phyloP scores from a whole-genome alignment of 2,888 invertebrate species.

The Spilosoma lubricipeda region DNA sequence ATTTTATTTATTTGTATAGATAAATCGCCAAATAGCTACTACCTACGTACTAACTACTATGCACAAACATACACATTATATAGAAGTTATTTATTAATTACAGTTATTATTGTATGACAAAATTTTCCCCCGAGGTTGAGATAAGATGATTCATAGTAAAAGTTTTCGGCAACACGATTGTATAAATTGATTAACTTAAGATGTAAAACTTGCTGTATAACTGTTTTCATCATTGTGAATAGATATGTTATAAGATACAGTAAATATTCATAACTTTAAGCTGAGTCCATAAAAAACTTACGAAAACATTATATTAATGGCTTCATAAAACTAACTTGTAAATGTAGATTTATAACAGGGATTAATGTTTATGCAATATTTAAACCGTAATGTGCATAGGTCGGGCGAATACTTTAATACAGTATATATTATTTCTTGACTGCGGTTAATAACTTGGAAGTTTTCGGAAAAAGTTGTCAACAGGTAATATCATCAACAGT shows the following conservation, averaged over 20 bases:
- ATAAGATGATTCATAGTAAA: conserved; percentile 1
- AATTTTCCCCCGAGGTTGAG: neutral
- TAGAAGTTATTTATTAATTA: too few relatives aligned
- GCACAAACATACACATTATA: too few relatives aligned
- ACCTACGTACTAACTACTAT: too few relatives aligned
- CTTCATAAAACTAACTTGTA: neutral
- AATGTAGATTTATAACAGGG: neutral
- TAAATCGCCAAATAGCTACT: too few relatives aligned
- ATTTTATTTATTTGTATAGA: too few relatives aligned
- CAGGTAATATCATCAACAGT: too few relatives aligned
- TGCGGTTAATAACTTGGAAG: too few relatives aligned
- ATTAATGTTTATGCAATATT: neutral
- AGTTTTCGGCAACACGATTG: conserved; percentile 1
- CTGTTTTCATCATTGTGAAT: neutral
- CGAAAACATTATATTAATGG: neutral
- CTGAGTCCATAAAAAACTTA: neutral
- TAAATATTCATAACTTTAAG: neutral
- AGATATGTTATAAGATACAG: neutral
- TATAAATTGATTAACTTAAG: neutral
- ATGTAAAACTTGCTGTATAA: too few relatives aligned
- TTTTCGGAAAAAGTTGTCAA: too few relatives aligned
- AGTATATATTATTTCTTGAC: too few relatives aligned
- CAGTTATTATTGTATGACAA: neutral
- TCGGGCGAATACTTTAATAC: too few relatives aligned
- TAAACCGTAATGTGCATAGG: too few relatives aligned